Evolutionary conservation across 2,888 invertebrate species (phyloP), one percentile per base, ranked within the genome.

Genomic region (Trichogramma dendrolimi): DNA sequence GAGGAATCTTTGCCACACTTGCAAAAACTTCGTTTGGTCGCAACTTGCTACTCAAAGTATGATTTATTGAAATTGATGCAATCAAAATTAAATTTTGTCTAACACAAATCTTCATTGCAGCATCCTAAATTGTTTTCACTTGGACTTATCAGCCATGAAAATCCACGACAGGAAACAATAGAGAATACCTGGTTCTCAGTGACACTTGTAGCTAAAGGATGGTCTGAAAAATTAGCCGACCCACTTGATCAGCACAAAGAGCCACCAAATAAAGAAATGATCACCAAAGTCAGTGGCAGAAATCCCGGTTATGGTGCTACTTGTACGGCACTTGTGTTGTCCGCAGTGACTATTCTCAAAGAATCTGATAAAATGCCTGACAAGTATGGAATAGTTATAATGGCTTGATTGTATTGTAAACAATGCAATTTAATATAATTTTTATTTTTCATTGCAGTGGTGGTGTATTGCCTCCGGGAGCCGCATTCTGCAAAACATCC

Each of bases 231-330:
- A 57, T 76, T 85, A 52, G 71, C 80, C 0, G 85, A 86, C 64
- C 79, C 83, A 43, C 81, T 83, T 39, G 86, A 84, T 62, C 76
- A 83, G 58, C 85, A 85, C 70, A 72, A 79, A 4, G 82, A 81
- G 0, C 80, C 83, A 10, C 89, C 90, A 0, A 84, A 86, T 58
- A 89, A 88, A 73, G 83, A 80, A 54, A 77, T 92, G 49, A 81
- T 84, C 47, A 88, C 85, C 0, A 84, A 83, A 81, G 89, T 94
- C 10, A 76, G 81, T 14, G 88, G 87, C 0, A 73, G 67, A 60
- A 89, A 93, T 80, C 89, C 90, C 3, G 95, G 90, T 11, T 96
- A 96, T 81, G 90, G 91, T 3, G 84, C 89, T 6, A 95, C 94
- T 0, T 88, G 90, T 61, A 85, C 85, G 5, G 85, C 87, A 50